These are phyloP conservation scores for Buathra laborator DNA, from an alignment of 2,888 invertebrate species.

Conservation along the genomic window DNA sequence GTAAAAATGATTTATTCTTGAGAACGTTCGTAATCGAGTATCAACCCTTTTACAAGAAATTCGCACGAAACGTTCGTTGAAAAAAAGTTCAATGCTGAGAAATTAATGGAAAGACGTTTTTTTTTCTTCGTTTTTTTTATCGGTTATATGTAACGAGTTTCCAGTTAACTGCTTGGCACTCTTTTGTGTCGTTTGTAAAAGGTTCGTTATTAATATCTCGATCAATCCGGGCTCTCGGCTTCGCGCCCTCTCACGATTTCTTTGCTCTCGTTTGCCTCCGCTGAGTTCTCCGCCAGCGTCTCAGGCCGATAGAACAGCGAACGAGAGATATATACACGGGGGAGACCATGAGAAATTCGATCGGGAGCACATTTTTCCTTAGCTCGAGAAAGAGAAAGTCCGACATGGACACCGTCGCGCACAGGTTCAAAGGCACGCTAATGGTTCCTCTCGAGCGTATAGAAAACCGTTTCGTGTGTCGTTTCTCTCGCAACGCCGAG, in stretches of 20 bases:
- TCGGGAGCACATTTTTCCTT: slow-evolving; percentile 63
- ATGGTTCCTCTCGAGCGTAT: slow-evolving; percentile 61
- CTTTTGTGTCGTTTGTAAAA: slow-evolving; percentile 2
- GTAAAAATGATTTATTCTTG: slow-evolving; percentile 50
- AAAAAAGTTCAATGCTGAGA: slow-evolving; percentile 14
- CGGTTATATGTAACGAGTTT: slow-evolving; percentile 25
- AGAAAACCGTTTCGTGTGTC: slow-evolving; percentile 67
- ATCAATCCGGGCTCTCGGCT: slow-evolving; percentile 6
- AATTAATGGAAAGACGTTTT: slow-evolving; percentile 40
- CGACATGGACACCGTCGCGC: slow-evolving; percentile 65
- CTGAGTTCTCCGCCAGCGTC: neutral
- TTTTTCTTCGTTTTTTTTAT: slow-evolving; percentile 36
- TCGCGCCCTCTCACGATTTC: slow-evolving; percentile 7
- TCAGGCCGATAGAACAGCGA: slow-evolving; percentile 23
- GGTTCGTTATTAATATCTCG: slow-evolving; percentile 33
- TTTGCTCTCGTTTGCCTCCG: slow-evolving; percentile 18
- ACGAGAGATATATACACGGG: neutral
- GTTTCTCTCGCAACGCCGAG: slow-evolving; percentile 18
- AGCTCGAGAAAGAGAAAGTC: slow-evolving; percentile 57
- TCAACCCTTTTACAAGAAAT: slow-evolving; percentile 39
- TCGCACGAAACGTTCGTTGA: neutral
- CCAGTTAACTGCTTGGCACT: neutral
- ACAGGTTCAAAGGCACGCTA: slow-evolving; percentile 68
- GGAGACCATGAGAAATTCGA: slow-evolving; percentile 58
- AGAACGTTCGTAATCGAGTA: slow-evolving; percentile 51